Evolutionary conservation across 2,888 invertebrate genomes (phyloP), one percentile per base, ranked within the genome.

Genomic region (Drosophila birchii): DNA sequence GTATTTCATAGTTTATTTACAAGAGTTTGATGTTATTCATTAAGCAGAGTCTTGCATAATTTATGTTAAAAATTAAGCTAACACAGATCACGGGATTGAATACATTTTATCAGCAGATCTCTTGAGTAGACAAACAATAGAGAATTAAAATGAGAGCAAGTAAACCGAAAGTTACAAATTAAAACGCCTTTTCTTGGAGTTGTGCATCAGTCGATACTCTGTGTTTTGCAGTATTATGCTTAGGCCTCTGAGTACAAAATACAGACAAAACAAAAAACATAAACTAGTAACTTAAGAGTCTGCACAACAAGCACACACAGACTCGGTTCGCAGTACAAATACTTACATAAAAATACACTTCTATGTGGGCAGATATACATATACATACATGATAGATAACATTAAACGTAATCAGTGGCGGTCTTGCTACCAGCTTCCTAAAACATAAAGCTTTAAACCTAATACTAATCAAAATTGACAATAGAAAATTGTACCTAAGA

Each of bases 381-480:
- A 36, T 55, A 66, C 29, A 56, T 58, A 67, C 43, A 39, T 49
- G 66, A 41, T 53, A 75, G 56, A 73, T 84, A 84, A 86, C 79
- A 88, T 88, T 83, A 86, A 85, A 85, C 84, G 79, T 86, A 82
- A 89, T 89, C 86, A 87, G 82, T 81, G 88, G 89, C 75, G 75
- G 80, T 79, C 73, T 83, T 51, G 71, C 56, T 74, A 75, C 70
- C 83, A 86, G 80, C 79, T 77, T 75, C 43, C 58, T 75, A 66
- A 58, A 76, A 77, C 69, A 76, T 86, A 86, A 86, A 86, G 86
- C 88, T 86, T 85, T 87, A 81, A 86, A 86, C 89, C 80, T 86
- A 86, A 86, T 86, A 86, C 85, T 68, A 68, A 68, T 69, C 34
- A 39, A 81, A 78, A 70, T 60, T 76, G 74, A 86, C 56, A 71